Evolutionary conservation across 2,797 vertebrate genomes (phyloP).

Genomic region (Hapalemur alaotrensis): DNA sequence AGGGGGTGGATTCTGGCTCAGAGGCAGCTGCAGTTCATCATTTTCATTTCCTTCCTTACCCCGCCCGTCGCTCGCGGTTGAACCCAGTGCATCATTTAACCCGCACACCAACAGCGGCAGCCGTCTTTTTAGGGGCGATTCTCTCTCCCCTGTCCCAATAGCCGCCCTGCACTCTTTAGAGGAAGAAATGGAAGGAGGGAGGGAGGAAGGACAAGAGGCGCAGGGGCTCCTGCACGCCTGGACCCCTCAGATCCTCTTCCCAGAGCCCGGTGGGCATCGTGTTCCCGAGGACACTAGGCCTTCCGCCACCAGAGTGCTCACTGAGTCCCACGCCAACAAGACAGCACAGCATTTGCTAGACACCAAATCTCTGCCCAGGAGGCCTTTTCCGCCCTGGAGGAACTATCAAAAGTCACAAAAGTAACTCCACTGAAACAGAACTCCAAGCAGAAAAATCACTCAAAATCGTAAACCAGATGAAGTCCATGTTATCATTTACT

Average conservation of each 20-base stretch:
- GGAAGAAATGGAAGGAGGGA: neutral
- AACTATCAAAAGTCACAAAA: neutral
- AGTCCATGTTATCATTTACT: neutral
- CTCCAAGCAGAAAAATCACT: neutral
- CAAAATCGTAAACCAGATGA: neutral
- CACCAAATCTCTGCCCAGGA: neutral
- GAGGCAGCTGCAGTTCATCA: neutral
- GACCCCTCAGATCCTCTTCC: neutral
- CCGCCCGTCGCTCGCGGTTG: neutral
- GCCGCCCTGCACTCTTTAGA: neutral
- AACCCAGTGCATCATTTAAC: too few relatives aligned
- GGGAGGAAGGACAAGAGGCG: neutral
- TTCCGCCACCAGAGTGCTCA: neutral
- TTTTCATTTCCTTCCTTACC: neutral
- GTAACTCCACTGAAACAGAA: neutral
- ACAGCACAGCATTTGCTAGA: neutral
- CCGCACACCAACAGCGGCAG: fast-evolving
- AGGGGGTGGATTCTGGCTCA: neutral
- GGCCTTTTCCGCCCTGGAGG: neutral
- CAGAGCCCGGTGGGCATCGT: neutral
- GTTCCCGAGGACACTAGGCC: neutral
- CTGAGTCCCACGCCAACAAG: too few relatives aligned
- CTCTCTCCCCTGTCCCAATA: too few relatives aligned
- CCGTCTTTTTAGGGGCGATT: neutral
- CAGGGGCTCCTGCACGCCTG: neutral